Evolutionary conservation across 2,797 vertebrate genomes (phyloP), one percentile per base, ranked within the genome.

Genomic region (Xerus rutilus): DNA sequence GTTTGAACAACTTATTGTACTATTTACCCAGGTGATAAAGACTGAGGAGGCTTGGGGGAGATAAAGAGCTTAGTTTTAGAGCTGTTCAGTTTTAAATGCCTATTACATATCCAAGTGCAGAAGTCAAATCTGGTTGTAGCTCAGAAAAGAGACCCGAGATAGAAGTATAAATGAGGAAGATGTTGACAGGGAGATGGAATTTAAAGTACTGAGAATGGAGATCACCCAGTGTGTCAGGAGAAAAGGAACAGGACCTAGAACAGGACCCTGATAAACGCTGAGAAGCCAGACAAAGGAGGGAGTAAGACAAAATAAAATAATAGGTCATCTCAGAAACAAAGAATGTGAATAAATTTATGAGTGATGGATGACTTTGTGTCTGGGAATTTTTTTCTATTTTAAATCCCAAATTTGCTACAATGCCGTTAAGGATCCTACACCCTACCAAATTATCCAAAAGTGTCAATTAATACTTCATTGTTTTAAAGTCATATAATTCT

Each of bases 61-160:
- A 79, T 74, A 23, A 78, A 70, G 17, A 79, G 49, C 59, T 78
- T 52, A 54, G 64, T 45, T 82, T 79, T 93, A 76, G 14, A 67
- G 25, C 4, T 72, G 28, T 77, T 79, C 62, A 52, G 1, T 88
- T 93, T 92, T 81, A 88, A 43, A 86, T 74, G 5, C 18, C 10
- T 76, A 23, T 70, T 30, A 74, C 79, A 59, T 49, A 21, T 72
- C 62, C 81, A 96, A 86, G 52, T 78, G 39, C n/a, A 92, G 15
- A 97, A 88, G 23, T 74, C 57, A 78, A 70, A 90, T 74, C 54
- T 30, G 49, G 13, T 87, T 93, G 39, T 77, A 91, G 57, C 45
- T 91, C 69, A 78, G 45, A 94, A 67, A 52, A 94, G 12, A 89
- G 39, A 72, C 18, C 62, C 35, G 23, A 67, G 7, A 13, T 70